Base-by-base conservation (phyloP, 1,140 invertebrate genomes). In the Oscheius sp. region DNA sequence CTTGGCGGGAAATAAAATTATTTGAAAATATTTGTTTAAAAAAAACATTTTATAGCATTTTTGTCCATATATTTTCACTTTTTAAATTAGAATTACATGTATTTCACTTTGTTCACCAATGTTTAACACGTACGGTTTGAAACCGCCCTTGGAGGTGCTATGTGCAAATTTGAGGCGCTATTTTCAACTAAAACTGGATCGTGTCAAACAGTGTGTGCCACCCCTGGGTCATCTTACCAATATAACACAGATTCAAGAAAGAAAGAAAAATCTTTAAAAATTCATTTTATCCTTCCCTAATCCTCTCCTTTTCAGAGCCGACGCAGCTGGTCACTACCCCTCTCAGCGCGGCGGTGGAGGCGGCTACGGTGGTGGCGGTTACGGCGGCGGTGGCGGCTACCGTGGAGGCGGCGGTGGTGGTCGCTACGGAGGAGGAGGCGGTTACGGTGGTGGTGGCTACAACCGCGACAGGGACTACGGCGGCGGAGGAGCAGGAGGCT, bases 271-370 rank as follows among this genome's bases (percentile, higher is more conserved):
- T 45, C 42, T 45, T 45, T 18, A 23, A 45, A 18, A 45, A 15
- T 18, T 45, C 1, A 32, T 63, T 18, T 1, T 34, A 13, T 15
- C 26, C 18, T 36, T n/a, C n/a, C 10, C 26, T 15, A 32, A 32
- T 10, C 31, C 20, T 32, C 26, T 63, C 0, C 20, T 36, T 36
- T 63, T 29, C 31, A 63, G 72, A 35, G 72, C 72, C 3, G 72
- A 74, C 34, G 72, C 63, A 31, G 72, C 72, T 7, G 72, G 72
- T 49, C 72, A 74, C 28, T 74, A 61, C 45, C 64, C 63, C 45
- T 66, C 64, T 2, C 64, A 45, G 35, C 38, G 62, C 26, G 64
- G 72, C 20, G 72, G 46, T 23, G 35, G 68, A 4, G 65, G 72
- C 15, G 65, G 71, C 23, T 62, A 63, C 20, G 55, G 72, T 7